Evolutionary conservation across 2,797 vertebrate species (phyloP).

Genomic region (Molothrus aeneus): DNA sequence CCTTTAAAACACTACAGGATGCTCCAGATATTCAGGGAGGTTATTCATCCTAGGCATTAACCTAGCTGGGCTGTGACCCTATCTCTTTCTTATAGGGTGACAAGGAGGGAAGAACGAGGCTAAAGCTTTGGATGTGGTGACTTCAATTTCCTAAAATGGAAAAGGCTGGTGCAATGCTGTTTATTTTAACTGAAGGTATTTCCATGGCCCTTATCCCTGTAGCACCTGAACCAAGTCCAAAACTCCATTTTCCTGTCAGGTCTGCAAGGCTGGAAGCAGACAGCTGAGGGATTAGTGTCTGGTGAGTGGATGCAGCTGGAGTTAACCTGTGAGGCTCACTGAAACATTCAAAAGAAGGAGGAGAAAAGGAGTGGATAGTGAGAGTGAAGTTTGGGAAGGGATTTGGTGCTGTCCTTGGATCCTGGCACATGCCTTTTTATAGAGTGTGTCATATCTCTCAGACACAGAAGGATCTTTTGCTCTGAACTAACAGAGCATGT

Average conservation of each 20-base stretch:
- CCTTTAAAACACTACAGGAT: background rate
- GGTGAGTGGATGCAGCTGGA: conserved; percentile 37
- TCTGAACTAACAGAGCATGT: background rate
- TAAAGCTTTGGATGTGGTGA: background rate
- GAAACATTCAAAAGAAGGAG: background rate
- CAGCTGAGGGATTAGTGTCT: background rate
- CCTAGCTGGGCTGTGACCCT: background rate
- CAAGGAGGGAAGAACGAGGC: background rate
- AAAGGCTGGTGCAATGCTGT: background rate
- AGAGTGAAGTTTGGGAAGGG: background rate
- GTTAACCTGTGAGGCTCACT: background rate
- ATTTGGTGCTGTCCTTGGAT: background rate
- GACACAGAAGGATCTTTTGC: background rate
- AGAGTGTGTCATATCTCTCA: background rate
- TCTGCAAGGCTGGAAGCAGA: background rate
- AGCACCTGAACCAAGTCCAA: conserved; percentile 21
- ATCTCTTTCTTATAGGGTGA: background rate
- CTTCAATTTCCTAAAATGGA: background rate
- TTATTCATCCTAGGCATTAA: background rate
- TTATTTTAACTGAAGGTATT: conserved; percentile 47
- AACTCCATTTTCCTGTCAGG: conserved; percentile 13
- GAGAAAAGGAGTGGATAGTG: background rate
- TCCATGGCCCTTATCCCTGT: conserved; percentile 16
- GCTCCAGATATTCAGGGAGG: background rate
- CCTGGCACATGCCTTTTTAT: background rate